These are phyloP conservation scores for Drosophila greeni DNA, from an alignment of 2,888 invertebrate species.

Conservation along the genomic window DNA sequence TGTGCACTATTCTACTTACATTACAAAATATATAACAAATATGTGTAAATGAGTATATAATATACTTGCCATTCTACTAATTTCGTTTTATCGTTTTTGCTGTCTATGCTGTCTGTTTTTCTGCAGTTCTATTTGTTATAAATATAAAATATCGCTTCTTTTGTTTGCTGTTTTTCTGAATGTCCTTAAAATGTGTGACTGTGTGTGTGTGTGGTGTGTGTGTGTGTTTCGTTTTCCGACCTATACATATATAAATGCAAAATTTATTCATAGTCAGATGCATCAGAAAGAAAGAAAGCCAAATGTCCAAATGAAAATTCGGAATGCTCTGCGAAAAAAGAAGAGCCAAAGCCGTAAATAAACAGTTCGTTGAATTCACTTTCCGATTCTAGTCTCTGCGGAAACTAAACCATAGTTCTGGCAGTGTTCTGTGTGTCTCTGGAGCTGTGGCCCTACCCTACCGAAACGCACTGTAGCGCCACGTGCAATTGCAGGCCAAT, in stretches of 20 bases:
- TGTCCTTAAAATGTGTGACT: slow-evolving; percentile 28
- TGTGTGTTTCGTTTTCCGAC: slow-evolving; percentile 18
- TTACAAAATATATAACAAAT: slow-evolving; percentile 74
- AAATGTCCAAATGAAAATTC: slow-evolving; percentile 19
- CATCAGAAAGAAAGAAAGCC: slow-evolving; percentile 22
- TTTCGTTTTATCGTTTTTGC: slow-evolving; percentile 24
- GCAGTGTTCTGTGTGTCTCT: slow-evolving; percentile 35
- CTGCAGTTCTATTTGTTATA: slow-evolving; percentile 34
- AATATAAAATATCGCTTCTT: slow-evolving; percentile 37
- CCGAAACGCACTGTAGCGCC: slow-evolving; percentile 11
- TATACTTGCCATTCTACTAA: slow-evolving; percentile 35
- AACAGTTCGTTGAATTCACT: slow-evolving; percentile 33
- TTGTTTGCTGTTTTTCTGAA: slow-evolving; percentile 19
- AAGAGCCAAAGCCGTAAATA: slow-evolving; percentile 11
- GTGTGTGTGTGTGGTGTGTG: background rate
- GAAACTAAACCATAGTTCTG: slow-evolving; percentile 27
- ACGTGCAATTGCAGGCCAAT: slow-evolving; percentile 15
- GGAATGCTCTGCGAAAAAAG: slow-evolving; percentile 10
- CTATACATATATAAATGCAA: slow-evolving; percentile 56
- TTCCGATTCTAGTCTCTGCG: slow-evolving; percentile 21
- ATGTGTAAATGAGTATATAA: slow-evolving; percentile 65
- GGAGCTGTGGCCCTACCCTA: slow-evolving; percentile 8
- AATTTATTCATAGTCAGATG: slow-evolving; percentile 44
- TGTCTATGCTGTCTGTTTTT: slow-evolving; percentile 14
- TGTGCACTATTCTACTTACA: slow-evolving; percentile 57